phyloP scores from a whole-genome alignment of 2,113 vertebrate genomes.

The Stercorarius parasiticus region DNA sequence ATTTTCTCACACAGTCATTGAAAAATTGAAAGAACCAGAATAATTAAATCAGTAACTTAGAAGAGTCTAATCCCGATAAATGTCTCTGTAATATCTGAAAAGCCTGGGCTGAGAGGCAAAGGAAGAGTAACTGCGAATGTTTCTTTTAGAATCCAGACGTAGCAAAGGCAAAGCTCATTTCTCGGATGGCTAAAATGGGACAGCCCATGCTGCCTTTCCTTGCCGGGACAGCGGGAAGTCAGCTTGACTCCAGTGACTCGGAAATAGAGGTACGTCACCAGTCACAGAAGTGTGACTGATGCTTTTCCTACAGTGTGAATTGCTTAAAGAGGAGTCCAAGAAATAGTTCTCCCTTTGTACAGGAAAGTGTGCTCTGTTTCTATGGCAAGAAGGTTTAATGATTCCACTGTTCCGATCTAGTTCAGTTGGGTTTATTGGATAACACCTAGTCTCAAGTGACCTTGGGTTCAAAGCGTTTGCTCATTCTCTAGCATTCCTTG shows the following conservation, averaged over 20 bases:
- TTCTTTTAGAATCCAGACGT: conserved; percentile 86
- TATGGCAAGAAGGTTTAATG: not conserved
- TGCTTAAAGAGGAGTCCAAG: not conserved
- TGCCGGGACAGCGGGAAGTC: conserved; percentile 73
- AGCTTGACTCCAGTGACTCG: conserved; percentile 91
- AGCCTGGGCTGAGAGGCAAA: not conserved
- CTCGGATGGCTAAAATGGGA: conserved; percentile 98
- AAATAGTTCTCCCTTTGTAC: not conserved
- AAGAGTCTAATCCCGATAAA: not conserved
- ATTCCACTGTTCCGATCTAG: not conserved
- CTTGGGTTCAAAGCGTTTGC: not conserved
- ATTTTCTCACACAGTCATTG: not conserved
- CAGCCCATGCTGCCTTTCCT: conserved; percentile 96
- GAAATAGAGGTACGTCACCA: conserved; percentile 84
- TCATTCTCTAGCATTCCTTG: not conserved
- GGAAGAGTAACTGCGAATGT: not conserved
- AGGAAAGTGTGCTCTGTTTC: not conserved
- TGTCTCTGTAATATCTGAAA: not conserved
- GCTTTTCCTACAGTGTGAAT: not conserved
- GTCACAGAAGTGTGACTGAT: not conserved
- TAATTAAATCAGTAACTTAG: not conserved
- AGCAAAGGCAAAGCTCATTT: conserved; percentile 95
- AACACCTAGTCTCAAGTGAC: not conserved
- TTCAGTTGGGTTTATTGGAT: not conserved
- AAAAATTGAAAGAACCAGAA: not conserved